Conservation (phyloP, 2,113 vertebrate species). For the Penelope pileata region DNA sequence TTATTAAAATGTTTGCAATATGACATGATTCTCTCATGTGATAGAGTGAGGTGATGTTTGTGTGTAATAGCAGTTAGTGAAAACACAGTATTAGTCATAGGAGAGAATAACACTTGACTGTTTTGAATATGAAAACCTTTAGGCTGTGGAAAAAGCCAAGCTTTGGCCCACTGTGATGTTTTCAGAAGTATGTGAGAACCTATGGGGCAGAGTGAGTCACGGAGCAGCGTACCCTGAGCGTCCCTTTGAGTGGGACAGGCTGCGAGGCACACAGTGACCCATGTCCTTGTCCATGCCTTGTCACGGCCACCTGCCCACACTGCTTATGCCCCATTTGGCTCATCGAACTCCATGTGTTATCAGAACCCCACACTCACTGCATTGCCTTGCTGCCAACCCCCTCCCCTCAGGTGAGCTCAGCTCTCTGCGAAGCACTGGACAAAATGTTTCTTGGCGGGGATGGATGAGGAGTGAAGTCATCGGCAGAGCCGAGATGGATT, state of each 20-base stretch:
- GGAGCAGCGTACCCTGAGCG: not conserved
- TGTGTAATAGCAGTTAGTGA: constrained; percentile 61
- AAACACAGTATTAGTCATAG: constrained; percentile 72
- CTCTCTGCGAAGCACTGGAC: not conserved
- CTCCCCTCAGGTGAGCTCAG: constrained; percentile 10
- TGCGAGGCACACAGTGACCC: not conserved
- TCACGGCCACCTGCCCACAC: accelerated
- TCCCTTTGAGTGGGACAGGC: not conserved
- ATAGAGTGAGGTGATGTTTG: constrained; percentile 66
- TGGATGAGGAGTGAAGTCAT: constrained; percentile 57
- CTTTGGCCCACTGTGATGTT: constrained; percentile 21
- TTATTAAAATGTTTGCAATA: constrained; percentile 61
- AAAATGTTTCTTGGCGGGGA: constrained; percentile 14
- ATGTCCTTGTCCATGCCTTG: not conserved
- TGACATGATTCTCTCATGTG: constrained; percentile 68
- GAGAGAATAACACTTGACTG: constrained; percentile 57
- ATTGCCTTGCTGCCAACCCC: not conserved
- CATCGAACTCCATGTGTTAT: not conserved
- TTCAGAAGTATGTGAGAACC: constrained; percentile 21
- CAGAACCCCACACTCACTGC: too few relatives aligned
- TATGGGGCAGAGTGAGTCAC: constrained; percentile 46
- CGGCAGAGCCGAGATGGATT: not conserved
- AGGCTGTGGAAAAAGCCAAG: constrained; percentile 70
- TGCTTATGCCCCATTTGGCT: not conserved
- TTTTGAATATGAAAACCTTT: constrained; percentile 57